Conservation (phyloP, 2,888 invertebrate species). For the Stenolophus ochropezus region DNA sequence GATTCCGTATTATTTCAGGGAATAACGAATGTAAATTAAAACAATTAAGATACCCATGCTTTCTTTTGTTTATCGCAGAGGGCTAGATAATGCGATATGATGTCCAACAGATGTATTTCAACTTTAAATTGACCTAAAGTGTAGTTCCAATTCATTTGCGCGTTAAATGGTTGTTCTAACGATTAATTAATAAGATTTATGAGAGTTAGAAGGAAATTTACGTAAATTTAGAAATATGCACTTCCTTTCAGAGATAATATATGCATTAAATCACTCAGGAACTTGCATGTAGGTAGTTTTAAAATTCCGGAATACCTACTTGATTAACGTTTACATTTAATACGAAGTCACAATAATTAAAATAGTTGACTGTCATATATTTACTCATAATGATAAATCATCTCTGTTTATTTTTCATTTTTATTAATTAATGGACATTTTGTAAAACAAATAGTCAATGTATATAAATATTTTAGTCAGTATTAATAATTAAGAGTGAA, state of each 20-base stretch:
- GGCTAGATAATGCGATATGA: constrained; percentile 21
- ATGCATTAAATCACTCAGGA: background rate
- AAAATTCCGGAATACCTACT: background rate
- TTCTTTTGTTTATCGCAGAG: constrained; percentile 25
- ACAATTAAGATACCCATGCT: constrained; percentile 30
- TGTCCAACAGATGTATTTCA: constrained; percentile 34
- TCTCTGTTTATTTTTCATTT: no score
- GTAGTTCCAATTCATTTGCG: constrained; percentile 43
- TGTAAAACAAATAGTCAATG: no score
- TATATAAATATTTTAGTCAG: no score
- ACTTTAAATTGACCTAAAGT: constrained; percentile 20
- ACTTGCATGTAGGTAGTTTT: background rate
- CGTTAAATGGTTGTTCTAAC: constrained; percentile 21
- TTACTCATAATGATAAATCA: no score
- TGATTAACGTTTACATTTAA: background rate
- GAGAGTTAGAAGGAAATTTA: background rate
- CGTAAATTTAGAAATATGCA: constrained; percentile 5
- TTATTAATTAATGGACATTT: no score
- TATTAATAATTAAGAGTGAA: no score
- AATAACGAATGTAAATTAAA: constrained; percentile 42
- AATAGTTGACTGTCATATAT: no score
- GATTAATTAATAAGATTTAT: constrained; percentile 35
- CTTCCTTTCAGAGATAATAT: background rate
- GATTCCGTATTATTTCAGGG: constrained; percentile 22
- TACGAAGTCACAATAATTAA: no score